These are phyloP conservation scores for Clostera curtula DNA, from an alignment of 2,888 invertebrate genomes.

Conservation along the genomic window DNA sequence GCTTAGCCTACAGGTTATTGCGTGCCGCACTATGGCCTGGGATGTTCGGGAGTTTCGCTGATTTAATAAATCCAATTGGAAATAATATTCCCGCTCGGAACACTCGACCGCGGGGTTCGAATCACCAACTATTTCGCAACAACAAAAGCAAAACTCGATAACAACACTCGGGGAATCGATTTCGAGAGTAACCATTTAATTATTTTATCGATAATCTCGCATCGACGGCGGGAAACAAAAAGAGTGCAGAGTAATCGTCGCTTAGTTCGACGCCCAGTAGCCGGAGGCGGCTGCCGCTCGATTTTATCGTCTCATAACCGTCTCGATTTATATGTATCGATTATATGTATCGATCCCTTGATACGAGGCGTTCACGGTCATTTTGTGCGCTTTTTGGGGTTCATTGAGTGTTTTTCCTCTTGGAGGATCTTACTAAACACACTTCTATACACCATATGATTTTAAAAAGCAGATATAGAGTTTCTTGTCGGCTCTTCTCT, in stretches of 20 bases:
- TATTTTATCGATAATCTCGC: constrained; percentile 75
- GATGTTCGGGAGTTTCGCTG: too few relatives aligned
- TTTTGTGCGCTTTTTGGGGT: constrained; percentile 56
- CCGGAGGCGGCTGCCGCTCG: constrained; percentile 64
- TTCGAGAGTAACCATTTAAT: constrained; percentile 75
- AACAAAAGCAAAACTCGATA: constrained; percentile 67
- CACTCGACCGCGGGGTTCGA: constrained; percentile 15
- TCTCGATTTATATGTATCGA: constrained; percentile 74
- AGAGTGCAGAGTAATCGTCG: constrained; percentile 66
- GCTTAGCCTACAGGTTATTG: too few relatives aligned
- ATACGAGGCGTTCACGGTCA: constrained; percentile 60
- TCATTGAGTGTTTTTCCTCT: too few relatives aligned
- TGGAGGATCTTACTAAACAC: too few relatives aligned
- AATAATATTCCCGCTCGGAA: too few relatives aligned
- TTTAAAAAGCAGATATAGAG: too few relatives aligned
- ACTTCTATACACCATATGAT: too few relatives aligned
- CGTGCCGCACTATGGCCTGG: too few relatives aligned
- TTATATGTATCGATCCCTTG: constrained; percentile 68
- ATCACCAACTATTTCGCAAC: constrained; percentile 39
- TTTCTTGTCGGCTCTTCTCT: too few relatives aligned
- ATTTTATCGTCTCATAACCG: constrained; percentile 73
- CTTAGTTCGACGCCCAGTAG: constrained; percentile 71
- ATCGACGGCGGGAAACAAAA: constrained; percentile 57
- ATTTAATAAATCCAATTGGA: too few relatives aligned
- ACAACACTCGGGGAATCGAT: constrained; percentile 74